These are phyloP conservation scores for Coregonus ussuriensis DNA, from an alignment of 2,797 vertebrate genomes.

Conservation along the genomic window DNA sequence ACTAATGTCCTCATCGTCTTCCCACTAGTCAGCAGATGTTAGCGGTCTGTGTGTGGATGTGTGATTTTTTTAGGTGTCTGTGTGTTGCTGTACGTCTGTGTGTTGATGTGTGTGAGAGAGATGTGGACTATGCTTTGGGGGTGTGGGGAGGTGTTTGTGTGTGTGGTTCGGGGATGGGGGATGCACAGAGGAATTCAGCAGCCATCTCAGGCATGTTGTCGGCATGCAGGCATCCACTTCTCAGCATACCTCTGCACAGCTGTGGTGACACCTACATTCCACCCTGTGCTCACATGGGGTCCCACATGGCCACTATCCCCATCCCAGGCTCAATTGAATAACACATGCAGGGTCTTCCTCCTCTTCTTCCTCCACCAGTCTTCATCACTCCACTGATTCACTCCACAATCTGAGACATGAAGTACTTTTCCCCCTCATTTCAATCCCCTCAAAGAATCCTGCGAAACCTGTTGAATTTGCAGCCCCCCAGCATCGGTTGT, in stretches of 20 bases:
- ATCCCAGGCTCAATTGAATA: background rate
- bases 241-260: constrained; percentile 15
- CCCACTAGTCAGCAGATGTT: constrained; percentile 3
- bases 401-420: background rate
- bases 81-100: background rate
- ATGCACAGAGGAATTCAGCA: constrained; percentile 23
- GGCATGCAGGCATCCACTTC: constrained; percentile 9
- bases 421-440: background rate
- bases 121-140: background rate
- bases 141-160: background rate
- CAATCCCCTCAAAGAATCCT: background rate
- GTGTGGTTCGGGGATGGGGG: constrained; percentile 9
- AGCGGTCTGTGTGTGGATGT: background rate
- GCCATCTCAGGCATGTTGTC: constrained; percentile 26
- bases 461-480: background rate
- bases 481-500: background rate
- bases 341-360: too few species aligned
- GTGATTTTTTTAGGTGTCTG: background rate
- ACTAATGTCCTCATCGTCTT: constrained; percentile 13
- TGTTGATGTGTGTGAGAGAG: background rate
- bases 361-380: background rate
- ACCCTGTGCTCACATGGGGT: background rate
- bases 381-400: background rate
- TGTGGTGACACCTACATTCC: constrained; percentile 22
- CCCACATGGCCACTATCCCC: background rate